Evolutionary conservation across 2,113 vertebrate species (phyloP).

Genomic region (Rissa tridactyla): DNA sequence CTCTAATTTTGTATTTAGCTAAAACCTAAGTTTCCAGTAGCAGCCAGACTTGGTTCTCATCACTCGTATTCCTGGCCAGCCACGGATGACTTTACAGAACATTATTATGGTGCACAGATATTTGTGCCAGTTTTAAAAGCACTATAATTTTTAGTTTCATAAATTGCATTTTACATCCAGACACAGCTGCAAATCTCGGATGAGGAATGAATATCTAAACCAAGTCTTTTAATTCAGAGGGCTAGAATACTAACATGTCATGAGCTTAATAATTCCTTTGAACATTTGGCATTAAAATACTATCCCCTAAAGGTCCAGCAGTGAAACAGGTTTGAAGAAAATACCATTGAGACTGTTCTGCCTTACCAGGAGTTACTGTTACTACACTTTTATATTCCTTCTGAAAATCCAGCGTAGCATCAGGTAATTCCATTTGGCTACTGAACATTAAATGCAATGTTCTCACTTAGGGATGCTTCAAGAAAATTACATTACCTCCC

Average conservation of each 20-base stretch:
- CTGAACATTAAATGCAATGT: neutral
- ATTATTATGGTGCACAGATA: neutral
- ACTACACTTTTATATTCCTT: neutral
- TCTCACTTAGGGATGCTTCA: neutral
- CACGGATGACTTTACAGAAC: neutral
- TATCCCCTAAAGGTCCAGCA: neutral
- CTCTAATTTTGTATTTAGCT: neutral
- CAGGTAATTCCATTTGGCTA: neutral
- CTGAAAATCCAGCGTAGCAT: neutral
- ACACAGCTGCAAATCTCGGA: neutral
- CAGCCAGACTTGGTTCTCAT: neutral
- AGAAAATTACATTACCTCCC: neutral
- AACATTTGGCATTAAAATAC: neutral
- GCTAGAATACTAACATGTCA: neutral
- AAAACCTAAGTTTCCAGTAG: neutral
- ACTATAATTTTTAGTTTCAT: neutral
- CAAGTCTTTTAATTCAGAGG: neutral
- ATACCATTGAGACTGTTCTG: neutral
- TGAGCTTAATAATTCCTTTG: neutral
- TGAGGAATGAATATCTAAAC: neutral
- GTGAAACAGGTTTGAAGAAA: neutral
- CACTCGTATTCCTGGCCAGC: neutral
- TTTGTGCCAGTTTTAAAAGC: rapidly evolving
- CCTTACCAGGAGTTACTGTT: neutral
- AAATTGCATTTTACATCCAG: neutral